phyloP scores from a whole-genome alignment of 2,113 vertebrate genomes.

The Datnioides undecimradiatus region DNA sequence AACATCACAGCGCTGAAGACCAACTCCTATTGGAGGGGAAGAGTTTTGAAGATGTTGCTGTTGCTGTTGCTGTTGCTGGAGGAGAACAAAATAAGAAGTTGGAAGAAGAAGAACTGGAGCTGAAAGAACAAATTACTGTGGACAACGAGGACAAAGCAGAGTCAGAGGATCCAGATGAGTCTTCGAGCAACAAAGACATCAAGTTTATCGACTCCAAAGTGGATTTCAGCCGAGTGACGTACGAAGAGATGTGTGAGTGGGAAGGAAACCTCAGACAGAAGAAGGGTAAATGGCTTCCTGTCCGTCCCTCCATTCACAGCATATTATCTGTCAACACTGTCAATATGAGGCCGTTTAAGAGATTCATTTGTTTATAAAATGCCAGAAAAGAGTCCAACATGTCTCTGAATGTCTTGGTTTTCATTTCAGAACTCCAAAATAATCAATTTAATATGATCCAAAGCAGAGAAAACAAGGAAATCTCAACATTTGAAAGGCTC shows the following conservation, averaged over 20 bases:
- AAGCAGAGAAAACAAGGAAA: too few species aligned
- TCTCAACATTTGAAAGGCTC: too few species aligned
- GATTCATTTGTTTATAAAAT: too few species aligned
- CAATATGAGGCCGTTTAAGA: too few species aligned
- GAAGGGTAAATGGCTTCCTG: constrained; percentile 32
- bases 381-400: too few species aligned
- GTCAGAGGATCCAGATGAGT: constrained; percentile 18
- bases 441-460: too few species aligned
- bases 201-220: constrained; percentile 65
- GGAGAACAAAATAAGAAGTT: background rate
- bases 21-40: accelerated
- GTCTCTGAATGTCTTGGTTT: too few species aligned
- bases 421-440: too few species aligned
- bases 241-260: constrained; percentile 9
- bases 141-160: background rate
- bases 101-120: background rate
- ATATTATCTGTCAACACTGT: background rate
- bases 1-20: background rate
- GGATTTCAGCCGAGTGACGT: constrained; percentile 12
- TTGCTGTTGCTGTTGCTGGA: background rate
- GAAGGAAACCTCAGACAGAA: constrained; percentile 53
- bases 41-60: background rate
- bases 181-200: constrained; percentile 44
- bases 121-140: background rate
- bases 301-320: too few species aligned